These are phyloP conservation scores for Trisateles emortualis DNA, from an alignment of 2,888 invertebrate species.

Conservation along the genomic window DNA sequence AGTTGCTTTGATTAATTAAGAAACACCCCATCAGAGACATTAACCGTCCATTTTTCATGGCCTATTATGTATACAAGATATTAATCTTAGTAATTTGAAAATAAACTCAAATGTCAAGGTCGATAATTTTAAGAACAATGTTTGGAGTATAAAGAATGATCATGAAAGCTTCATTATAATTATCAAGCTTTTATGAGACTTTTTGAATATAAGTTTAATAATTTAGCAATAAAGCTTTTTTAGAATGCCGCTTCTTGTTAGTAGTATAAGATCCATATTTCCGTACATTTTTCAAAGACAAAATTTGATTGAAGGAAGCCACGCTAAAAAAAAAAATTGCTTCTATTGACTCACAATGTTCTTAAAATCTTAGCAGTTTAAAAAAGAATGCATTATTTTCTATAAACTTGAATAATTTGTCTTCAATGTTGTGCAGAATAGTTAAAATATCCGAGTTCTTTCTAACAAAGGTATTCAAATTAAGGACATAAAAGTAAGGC, in stretches of 20 bases:
- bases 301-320: no score
- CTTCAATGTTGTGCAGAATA: slow-evolving; percentile 11
- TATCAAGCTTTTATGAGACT: slow-evolving; percentile 16
- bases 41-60: slow-evolving; percentile 3
- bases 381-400: slow-evolving; percentile 2
- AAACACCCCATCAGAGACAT: not conserved
- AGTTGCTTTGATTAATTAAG: slow-evolving; percentile 1
- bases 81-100: slow-evolving; percentile 2
- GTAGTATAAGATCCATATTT: no score
- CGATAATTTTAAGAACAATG: not conserved
- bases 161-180: slow-evolving; percentile 4
- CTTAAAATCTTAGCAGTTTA: not conserved
- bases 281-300: no score
- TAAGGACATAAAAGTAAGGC: slow-evolving; percentile 19
- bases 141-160: not conserved
- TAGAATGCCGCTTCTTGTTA: no score
- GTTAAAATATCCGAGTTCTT: slow-evolving; percentile 18
- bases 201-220: slow-evolving; percentile 27
- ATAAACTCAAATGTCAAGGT: slow-evolving; percentile 4
- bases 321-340: no score
- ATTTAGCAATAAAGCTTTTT: no score
- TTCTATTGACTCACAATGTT: no score
- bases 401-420: not conserved
- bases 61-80: not conserved
- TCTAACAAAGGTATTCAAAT: slow-evolving; percentile 22